Conservation (phyloP, 2,888 invertebrate genomes). For the Caenorhabditis doughertyi region DNA sequence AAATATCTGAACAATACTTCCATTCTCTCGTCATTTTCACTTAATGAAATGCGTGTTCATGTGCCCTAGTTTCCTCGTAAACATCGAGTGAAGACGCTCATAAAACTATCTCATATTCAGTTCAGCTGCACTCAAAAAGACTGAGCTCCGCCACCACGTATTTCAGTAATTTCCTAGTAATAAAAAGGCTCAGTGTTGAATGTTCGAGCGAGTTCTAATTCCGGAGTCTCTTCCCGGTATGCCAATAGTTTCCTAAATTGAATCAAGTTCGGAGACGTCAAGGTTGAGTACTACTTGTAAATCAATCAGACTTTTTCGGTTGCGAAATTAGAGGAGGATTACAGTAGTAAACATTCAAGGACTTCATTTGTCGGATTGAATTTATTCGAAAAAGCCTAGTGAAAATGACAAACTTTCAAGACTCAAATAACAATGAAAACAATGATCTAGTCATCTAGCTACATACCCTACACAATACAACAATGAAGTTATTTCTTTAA, state of each 20-base stretch:
- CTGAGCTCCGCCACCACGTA: constrained; percentile 18
- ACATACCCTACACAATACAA: constrained; percentile 5
- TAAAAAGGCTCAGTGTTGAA: too few species aligned
- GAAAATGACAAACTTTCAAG: not conserved
- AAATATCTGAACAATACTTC: constrained; percentile 2
- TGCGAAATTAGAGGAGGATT: not conserved
- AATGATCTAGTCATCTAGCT: not conserved
- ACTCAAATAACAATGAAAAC: constrained; percentile 8
- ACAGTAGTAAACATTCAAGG: not conserved
- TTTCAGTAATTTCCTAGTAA: too few species aligned
- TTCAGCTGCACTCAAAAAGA: not conserved
- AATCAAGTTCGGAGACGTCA: constrained; percentile 25
- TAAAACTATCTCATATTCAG: constrained; percentile 23
- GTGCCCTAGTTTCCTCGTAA: constrained; percentile 20
- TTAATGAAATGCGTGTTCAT: constrained; percentile 18
- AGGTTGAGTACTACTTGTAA: constrained; percentile 10
- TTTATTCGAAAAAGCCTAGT: not conserved
- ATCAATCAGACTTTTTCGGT: constrained; percentile 14
- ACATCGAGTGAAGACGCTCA: constrained; percentile 17
- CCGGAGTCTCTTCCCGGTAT: constrained; percentile 42
- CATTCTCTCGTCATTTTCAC: constrained; percentile 13
- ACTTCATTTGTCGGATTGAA: not conserved
- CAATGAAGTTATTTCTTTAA: not conserved
- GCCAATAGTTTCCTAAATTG: constrained; percentile 1
- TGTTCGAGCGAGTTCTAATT: constrained; percentile 4